Evolutionary conservation across 1,140 invertebrate genomes (phyloP), one percentile per base, ranked within the genome.

Genomic region (Vanessa atalanta): DNA sequence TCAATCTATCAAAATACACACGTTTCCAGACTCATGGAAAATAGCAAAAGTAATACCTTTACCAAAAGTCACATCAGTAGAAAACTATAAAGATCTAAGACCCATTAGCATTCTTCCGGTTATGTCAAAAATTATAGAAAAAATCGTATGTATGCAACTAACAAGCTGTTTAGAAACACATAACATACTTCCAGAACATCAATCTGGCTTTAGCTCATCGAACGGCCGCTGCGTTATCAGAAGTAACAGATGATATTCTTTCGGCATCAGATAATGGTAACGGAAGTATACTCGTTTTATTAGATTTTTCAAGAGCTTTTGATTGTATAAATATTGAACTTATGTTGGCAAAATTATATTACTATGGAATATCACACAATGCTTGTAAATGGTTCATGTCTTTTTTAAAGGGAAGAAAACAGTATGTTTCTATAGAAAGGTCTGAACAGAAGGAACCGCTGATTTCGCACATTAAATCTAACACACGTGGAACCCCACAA

Each of bases 381-480:
- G 23, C 55, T 5, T 69, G 55, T 50, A 20, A 15, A 13, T 47
- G 55, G 67, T 69, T 69, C 13, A 47, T 5, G 14, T 69, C 53
- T 55, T 69, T 57, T 14, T 71, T 76, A 66, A 60, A 31, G 50
- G 50, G 13, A 14, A 51, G 50, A 51, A 51, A 51, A 51, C 50
- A 51, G 50, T 51, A 51, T 51, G 50, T 51, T 51, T 51, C 13
- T 51, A 51, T 51, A 51, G 11, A 51, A 14, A 14, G 50, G 2
- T n/a, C n/a, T n/a, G 50, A 51, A 51, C 50, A 51, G 14, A 51
- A 51, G 13, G 50, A 51, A 51, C 50, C 50, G 50, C 50, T 51
- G 50, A 51, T 15, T 51, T 51, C 50, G 50, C 50, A 51, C 50
- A 51, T 51, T 51, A 51, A 51, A 51, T 14, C 50, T 51, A 51